phyloP scores from a whole-genome alignment of 2,888 invertebrate genomes.

The Helicoverpa assulta region DNA sequence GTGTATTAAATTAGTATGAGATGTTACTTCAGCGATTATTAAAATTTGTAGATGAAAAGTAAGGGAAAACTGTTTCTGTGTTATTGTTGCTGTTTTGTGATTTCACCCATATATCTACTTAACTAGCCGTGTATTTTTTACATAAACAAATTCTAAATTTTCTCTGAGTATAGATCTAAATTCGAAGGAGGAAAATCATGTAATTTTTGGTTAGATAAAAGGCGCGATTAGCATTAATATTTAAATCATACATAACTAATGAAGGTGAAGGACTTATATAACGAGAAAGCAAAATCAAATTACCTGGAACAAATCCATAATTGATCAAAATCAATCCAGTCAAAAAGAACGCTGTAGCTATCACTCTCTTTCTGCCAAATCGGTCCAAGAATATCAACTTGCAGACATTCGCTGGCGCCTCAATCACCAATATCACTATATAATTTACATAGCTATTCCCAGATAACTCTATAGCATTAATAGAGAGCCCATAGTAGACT shows the following conservation, averaged over 20 bases:
- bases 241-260: no score
- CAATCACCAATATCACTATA: constrained; percentile 91
- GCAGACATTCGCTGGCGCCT: constrained; percentile 94
- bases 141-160: no score
- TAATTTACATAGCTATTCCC: constrained; percentile 95
- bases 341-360: constrained; percentile 91
- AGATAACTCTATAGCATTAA: constrained; percentile 93
- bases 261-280: no score
- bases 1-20: not conserved
- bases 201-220: no score
- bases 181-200: no score
- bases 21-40: not conserved
- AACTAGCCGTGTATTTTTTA: no score
- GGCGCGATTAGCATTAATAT: no score
- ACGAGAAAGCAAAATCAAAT: constrained; percentile 1
- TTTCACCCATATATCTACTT: no score
- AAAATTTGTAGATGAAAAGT: not conserved
- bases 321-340: constrained; percentile 91
- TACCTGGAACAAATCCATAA: constrained; percentile 92
- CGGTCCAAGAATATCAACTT: constrained; percentile 92
- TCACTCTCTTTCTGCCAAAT: constrained; percentile 92
- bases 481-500: constrained; percentile 94
- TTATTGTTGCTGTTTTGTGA: not conserved
- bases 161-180: no score
- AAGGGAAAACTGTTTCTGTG: not conserved